A percentile compares a stretch with the other conserved stretches of the same genome.
These are phyloP conservation scores for Neria commutata DNA, from an alignment of 2,888 invertebrate genomes.

Conservation along the genomic window DNA sequence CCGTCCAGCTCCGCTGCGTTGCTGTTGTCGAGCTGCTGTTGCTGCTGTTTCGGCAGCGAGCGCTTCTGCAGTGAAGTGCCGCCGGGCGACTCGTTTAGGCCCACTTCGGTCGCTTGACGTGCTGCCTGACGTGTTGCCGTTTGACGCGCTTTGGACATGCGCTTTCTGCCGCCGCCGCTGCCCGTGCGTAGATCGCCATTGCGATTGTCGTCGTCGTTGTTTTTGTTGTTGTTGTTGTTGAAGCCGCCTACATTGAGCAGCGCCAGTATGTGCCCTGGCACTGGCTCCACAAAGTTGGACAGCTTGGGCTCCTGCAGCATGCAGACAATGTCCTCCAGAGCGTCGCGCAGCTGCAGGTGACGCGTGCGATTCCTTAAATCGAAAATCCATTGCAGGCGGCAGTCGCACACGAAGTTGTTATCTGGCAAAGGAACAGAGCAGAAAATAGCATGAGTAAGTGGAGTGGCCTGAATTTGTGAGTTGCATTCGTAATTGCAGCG, in stretches of 20 bases:
- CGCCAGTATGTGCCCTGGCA: slow-evolving; percentile 50
- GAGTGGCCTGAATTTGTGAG: neutral
- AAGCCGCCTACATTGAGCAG: slow-evolving; percentile 47
- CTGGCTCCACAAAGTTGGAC: slow-evolving; percentile 50
- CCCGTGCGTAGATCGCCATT: slow-evolving; percentile 33
- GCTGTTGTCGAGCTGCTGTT: neutral
- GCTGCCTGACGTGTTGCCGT: slow-evolving; percentile 32
- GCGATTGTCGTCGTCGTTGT: slow-evolving; percentile 39
- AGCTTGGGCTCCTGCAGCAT: slow-evolving; percentile 64
- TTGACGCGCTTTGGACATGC: slow-evolving; percentile 31
- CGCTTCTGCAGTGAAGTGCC: slow-evolving; percentile 39
- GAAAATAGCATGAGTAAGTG: slow-evolving; percentile 20
- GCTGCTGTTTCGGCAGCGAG: slow-evolving; percentile 9
- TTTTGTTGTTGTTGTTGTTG: slow-evolving; percentile 17
- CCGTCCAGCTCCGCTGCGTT: neutral
- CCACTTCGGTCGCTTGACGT: slow-evolving; percentile 29
- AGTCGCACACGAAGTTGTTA: slow-evolving; percentile 84
- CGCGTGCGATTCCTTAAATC: slow-evolving; percentile 73
- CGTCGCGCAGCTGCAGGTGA: slow-evolving; percentile 71
- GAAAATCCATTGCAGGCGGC: slow-evolving; percentile 82
- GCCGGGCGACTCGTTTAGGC: slow-evolving; percentile 37
- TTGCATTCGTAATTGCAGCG: neutral
- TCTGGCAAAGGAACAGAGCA: slow-evolving; percentile 65
- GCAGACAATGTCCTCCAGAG: slow-evolving; percentile 75
- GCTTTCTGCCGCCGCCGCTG: slow-evolving; percentile 38